These are phyloP conservation scores for Lithosia quadra DNA, from an alignment of 2,888 invertebrate species.

Conservation along the genomic window DNA sequence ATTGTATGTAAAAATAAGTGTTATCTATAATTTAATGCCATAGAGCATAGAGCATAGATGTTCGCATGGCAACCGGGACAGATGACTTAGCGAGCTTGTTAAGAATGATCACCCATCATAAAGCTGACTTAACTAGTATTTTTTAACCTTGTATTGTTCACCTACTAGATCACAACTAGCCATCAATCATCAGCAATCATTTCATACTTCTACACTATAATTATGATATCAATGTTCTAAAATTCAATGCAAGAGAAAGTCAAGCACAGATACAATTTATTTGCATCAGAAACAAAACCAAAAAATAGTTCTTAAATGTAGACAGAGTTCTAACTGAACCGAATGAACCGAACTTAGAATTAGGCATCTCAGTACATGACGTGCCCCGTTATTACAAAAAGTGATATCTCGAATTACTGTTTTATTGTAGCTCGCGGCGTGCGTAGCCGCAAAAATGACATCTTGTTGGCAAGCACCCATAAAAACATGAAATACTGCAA, in stretches of 20 bases:
- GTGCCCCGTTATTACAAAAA: slow-evolving; percentile 20
- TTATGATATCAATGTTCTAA: background rate
- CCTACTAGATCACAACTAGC: too few relatives aligned
- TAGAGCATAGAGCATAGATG: too few relatives aligned
- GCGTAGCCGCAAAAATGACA: slow-evolving; percentile 16
- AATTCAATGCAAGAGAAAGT: background rate
- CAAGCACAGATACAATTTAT: background rate
- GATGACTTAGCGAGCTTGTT: too few relatives aligned
- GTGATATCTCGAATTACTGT: slow-evolving; percentile 14
- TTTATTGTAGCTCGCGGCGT: slow-evolving; percentile 15
- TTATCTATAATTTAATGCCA: background rate
- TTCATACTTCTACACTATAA: background rate
- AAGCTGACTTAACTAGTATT: too few relatives aligned
- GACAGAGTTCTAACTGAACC: background rate
- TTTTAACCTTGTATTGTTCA: too few relatives aligned
- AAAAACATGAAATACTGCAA: slow-evolving; percentile 10
- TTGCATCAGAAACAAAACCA: background rate
- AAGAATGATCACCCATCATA: too few relatives aligned
- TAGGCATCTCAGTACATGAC: slow-evolving; percentile 16
- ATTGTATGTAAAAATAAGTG: background rate
- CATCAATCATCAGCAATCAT: background rate
- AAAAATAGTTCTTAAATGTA: background rate
- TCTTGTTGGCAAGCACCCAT: slow-evolving; percentile 10
- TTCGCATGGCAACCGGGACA: too few relatives aligned
- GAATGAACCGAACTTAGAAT: background rate